phyloP scores from a whole-genome alignment of 1,140 invertebrate genomes.

The Zaprionus capensis region DNA sequence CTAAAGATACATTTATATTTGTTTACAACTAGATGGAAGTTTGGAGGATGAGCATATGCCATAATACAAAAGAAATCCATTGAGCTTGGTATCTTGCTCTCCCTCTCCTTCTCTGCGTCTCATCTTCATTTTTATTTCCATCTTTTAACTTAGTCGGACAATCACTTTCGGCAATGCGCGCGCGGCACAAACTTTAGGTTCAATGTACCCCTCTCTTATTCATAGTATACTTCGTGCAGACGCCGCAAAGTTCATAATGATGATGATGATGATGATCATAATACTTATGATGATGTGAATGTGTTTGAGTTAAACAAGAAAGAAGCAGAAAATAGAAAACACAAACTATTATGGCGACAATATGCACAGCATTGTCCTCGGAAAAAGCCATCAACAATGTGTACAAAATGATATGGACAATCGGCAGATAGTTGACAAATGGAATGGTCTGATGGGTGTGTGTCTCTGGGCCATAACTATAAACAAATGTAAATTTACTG shows the following conservation, averaged over 20 bases:
- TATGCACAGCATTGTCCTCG: slow-evolving; percentile 44
- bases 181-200: slow-evolving; percentile 41
- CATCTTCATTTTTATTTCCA: slow-evolving; percentile 26
- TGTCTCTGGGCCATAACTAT: slow-evolving; percentile 2
- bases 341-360: slow-evolving; percentile 53
- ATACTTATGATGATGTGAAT: slow-evolving; percentile 46
- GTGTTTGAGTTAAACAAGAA: slow-evolving; percentile 36
- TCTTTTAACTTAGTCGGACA: slow-evolving; percentile 47
- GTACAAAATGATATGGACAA: slow-evolving; percentile 6
- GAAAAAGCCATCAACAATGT: slow-evolving; percentile 15
- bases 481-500: slow-evolving; percentile 19
- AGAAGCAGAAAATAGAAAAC: slow-evolving; percentile 38
- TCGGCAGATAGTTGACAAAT: slow-evolving; percentile 16
- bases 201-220: slow-evolving; percentile 52
- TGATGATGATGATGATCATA: slow-evolving; percentile 45
- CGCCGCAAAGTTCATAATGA: slow-evolving; percentile 46
- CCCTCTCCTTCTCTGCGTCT: slow-evolving; percentile 9
- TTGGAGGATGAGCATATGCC: slow-evolving; percentile 29
- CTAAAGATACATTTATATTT: neutral
- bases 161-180: slow-evolving; percentile 64
- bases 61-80: slow-evolving; percentile 57
- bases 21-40: neutral
- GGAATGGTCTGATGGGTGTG: slow-evolving; percentile 17
- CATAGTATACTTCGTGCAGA: slow-evolving; percentile 57
- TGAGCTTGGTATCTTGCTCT: slow-evolving; percentile 30